These are phyloP conservation scores for Caradrina kadenii DNA, from an alignment of 2,888 invertebrate species.

Conservation along the genomic window DNA sequence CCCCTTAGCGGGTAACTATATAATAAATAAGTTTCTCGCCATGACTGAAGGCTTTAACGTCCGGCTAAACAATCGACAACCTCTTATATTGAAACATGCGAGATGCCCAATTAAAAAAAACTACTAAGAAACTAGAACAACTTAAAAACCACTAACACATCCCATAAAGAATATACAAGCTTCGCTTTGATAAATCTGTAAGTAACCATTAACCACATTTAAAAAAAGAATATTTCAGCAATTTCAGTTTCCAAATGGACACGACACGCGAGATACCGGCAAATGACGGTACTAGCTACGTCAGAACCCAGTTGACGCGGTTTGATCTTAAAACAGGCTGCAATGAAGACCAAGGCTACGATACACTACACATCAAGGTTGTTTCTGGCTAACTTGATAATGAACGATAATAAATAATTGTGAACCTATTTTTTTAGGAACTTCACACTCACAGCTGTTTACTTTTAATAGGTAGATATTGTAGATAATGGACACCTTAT, in stretches of 20 bases:
- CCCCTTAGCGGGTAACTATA: too few relatives aligned
- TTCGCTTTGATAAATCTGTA: background rate
- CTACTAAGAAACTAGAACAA: too few relatives aligned
- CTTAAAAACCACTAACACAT: too few relatives aligned
- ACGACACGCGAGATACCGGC: constrained; percentile 6
- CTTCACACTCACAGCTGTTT: too few relatives aligned
- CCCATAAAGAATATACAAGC: too few relatives aligned
- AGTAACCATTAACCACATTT: background rate
- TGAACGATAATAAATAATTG: constrained; percentile 32
- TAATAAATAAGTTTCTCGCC: too few relatives aligned
- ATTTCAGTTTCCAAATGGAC: background rate
- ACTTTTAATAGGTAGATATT: too few relatives aligned
- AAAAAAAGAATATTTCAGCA: constrained; percentile 14
- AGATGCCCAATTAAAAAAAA: too few relatives aligned
- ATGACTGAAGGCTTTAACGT: too few relatives aligned
- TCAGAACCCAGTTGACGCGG: constrained; percentile 5
- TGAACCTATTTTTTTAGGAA: constrained; percentile 7
- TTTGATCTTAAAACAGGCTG: constrained; percentile 14
- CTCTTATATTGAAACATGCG: too few relatives aligned
- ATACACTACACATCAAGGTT: constrained; percentile 25
- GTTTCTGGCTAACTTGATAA: constrained; percentile 31
- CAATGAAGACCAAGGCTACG: constrained; percentile 29
- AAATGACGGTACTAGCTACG: constrained; percentile 26
- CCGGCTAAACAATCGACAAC: too few relatives aligned
- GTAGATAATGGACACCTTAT: too few relatives aligned